A percentile compares a stretch with the other conserved stretches of the same genome.
These are phyloP conservation scores for Pseudorhombus dupliciocellatus DNA, from an alignment of 2,113 vertebrate species.

Conservation along the genomic window DNA sequence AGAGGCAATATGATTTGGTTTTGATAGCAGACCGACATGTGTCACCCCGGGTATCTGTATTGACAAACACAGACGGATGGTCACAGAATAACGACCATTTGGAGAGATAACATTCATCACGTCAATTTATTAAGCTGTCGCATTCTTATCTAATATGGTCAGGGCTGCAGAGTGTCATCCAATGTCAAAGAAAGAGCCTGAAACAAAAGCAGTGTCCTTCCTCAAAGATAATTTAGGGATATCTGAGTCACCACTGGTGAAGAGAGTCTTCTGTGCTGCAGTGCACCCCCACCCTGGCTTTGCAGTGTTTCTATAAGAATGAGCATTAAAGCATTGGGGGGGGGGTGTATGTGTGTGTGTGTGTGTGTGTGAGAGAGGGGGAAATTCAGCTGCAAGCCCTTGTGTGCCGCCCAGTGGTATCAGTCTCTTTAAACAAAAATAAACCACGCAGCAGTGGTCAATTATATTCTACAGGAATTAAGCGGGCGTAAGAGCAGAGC, in stretches of 20 bases:
- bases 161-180: not conserved
- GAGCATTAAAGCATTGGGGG: constrained; percentile 70
- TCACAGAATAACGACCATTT: constrained; percentile 1
- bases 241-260: constrained; percentile 62
- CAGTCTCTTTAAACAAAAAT: constrained; percentile 64
- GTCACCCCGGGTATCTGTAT: constrained; percentile 11
- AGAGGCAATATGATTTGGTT: constrained; percentile 49
- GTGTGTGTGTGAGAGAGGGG: constrained; percentile 4
- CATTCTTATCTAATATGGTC: constrained; percentile 7
- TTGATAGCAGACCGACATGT: constrained; percentile 22
- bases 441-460: constrained; percentile 57
- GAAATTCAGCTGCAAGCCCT: constrained; percentile 48
- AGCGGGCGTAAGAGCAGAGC: not conserved
- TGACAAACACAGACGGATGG: constrained; percentile 9
- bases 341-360: constrained; percentile 5
- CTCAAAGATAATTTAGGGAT: constrained; percentile 51
- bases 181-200: constrained; percentile 6
- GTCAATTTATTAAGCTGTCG: not conserved
- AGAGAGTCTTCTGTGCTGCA: constrained; percentile 64
- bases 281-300: constrained; percentile 67
- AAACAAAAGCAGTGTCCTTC: constrained; percentile 31
- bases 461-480: not conserved
- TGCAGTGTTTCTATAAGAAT: constrained; percentile 72
- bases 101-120: not conserved
- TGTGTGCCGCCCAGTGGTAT: constrained; percentile 71